Conservation (phyloP, 2,113 vertebrate species). For the Oxyruncus cristatus region DNA sequence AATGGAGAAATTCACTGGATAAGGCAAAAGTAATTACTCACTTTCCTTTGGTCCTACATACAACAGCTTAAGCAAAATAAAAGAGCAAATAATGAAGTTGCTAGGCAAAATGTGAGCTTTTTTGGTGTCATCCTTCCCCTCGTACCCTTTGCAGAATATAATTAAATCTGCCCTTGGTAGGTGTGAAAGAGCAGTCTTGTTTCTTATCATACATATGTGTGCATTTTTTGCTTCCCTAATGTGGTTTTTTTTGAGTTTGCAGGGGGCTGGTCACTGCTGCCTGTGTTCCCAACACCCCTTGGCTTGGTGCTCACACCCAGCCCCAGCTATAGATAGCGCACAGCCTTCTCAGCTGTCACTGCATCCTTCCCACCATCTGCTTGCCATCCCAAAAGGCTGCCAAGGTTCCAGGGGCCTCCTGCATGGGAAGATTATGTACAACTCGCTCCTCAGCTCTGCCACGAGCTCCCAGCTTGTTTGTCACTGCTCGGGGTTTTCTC, state of each 20-base stretch:
- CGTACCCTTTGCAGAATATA: background rate
- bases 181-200: background rate
- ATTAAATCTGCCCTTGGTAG: background rate
- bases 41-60: background rate
- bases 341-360: background rate
- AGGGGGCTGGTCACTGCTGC: background rate
- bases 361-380: conserved; percentile 5
- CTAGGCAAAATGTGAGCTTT: background rate
- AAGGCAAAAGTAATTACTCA: conserved; percentile 31
- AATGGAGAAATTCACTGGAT: background rate
- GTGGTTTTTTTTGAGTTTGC: background rate
- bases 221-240: background rate
- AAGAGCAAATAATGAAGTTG: conserved; percentile 8
- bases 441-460: background rate
- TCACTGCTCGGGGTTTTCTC: background rate
- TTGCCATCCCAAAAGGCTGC: background rate
- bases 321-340: background rate
- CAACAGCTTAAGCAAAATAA: background rate
- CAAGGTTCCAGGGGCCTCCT: background rate
- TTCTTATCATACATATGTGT: background rate
- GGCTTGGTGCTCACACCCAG: background rate
- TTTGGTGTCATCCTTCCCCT: background rate
- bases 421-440: background rate
- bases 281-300: background rate
- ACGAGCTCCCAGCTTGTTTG: background rate